These are phyloP conservation scores for Cebidichthys violaceus DNA, from an alignment of 2,113 vertebrate genomes.

Conservation along the genomic window DNA sequence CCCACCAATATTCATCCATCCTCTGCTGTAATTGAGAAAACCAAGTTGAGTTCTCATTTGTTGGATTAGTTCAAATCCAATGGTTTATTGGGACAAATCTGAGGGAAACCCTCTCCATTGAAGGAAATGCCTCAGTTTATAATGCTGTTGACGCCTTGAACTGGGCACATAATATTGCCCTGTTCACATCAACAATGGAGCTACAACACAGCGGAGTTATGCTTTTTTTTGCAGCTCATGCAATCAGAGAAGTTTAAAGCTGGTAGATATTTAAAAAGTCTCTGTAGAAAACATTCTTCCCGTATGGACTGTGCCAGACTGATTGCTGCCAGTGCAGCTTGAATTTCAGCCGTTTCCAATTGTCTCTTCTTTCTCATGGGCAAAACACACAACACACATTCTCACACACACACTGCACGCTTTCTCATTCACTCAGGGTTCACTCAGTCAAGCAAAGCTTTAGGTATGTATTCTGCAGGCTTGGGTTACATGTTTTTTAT, in stretches of 20 bases:
- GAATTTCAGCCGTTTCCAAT: constrained; percentile 75
- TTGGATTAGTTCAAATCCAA: constrained; percentile 34
- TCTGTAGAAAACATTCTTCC: constrained; percentile 56
- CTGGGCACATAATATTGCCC: constrained; percentile 45
- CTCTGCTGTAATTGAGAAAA: background rate
- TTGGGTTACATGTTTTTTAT: constrained; percentile 12
- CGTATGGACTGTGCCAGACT: constrained; percentile 55
- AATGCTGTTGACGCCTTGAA: constrained; percentile 55
- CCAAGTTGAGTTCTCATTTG: background rate
- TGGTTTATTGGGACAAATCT: constrained; percentile 49
- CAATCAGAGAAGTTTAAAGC: constrained; percentile 49
- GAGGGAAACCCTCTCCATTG: constrained; percentile 48
- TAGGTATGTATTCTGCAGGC: constrained; percentile 8
- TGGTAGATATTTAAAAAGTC: constrained; percentile 66
- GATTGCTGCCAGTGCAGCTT: constrained; percentile 64
- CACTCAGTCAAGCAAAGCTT: constrained; percentile 24
- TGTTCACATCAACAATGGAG: constrained; percentile 55
- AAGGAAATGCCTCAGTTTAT: constrained; percentile 70
- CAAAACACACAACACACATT: constrained; percentile 48
- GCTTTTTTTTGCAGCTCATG: constrained; percentile 33
- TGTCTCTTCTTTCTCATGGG: constrained; percentile 62
- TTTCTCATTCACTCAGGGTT: constrained; percentile 35
- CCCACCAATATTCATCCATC: background rate
- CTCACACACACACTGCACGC: constrained; percentile 45
- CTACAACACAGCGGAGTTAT: constrained; percentile 35